phyloP scores from a whole-genome alignment of 92 coral and sea anemone species.

The Galaxea fascicularis region DNA sequence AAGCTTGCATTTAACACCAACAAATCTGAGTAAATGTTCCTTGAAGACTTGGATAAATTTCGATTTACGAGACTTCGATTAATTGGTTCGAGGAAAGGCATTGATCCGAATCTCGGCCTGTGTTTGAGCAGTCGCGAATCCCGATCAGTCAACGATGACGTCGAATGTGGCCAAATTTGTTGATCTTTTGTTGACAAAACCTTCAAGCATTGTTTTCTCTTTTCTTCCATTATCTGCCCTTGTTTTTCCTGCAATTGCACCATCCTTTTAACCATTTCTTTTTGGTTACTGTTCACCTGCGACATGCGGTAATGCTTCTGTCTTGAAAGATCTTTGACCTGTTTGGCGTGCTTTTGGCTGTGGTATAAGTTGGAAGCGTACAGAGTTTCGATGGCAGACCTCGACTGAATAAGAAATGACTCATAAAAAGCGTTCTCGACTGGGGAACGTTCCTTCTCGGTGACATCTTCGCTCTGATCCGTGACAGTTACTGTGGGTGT shows the following conservation, averaged over 20 bases:
- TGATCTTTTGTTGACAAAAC: slow-evolving; percentile 42
- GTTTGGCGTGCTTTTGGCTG: slow-evolving; percentile 89
- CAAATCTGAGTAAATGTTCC: slow-evolving; percentile 54
- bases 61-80: slow-evolving; percentile 48
- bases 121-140: slow-evolving; percentile 44
- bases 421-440: slow-evolving; percentile 94
- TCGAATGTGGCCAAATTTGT: slow-evolving; percentile 78
- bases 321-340: slow-evolving; percentile 79
- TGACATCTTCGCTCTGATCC: slow-evolving; percentile 66
- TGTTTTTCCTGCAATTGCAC: slow-evolving; percentile 80
- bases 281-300: slow-evolving; percentile 80
- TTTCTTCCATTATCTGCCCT: slow-evolving; percentile 68
- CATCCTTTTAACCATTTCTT: slow-evolving; percentile 87
- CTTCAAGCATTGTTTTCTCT: slow-evolving; percentile 62
- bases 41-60: slow-evolving; percentile 74
- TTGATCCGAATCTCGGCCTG: slow-evolving; percentile 74
- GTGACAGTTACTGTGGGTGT: slow-evolving; percentile 76
- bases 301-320: slow-evolving; percentile 68
- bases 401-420: slow-evolving; percentile 92
- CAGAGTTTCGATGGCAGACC: slow-evolving; percentile 87
- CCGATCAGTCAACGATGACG: slow-evolving; percentile 75
- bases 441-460: slow-evolving; percentile 86
- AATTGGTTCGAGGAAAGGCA: slow-evolving; percentile 77
- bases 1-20: slow-evolving; percentile 37
- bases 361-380: slow-evolving; percentile 96